phyloP scores from a whole-genome alignment of 2,113 vertebrate species.

The Xerus inauris region DNA sequence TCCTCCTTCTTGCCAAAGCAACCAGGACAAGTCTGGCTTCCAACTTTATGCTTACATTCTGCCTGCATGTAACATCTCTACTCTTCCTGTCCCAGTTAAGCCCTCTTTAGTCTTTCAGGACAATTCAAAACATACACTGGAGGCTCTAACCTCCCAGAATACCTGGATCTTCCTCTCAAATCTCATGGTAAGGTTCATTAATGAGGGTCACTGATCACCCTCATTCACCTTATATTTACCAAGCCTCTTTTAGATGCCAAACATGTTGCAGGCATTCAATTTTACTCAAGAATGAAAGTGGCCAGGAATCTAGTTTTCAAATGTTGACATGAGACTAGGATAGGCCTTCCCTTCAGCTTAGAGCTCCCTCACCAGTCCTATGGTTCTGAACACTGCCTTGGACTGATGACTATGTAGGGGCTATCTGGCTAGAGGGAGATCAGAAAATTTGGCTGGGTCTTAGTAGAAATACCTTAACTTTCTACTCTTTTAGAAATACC shows the following conservation, averaged over 20 bases:
- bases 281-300: neutral
- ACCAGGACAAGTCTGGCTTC: neutral
- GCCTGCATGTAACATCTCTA: neutral
- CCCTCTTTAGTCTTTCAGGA: neutral
- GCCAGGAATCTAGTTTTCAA: neutral
- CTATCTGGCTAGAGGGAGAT: neutral
- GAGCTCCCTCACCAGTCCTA: neutral
- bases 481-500: neutral
- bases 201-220: neutral
- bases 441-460: neutral
- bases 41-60: neutral
- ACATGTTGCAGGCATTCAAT: neutral
- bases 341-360: neutral
- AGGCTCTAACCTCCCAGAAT: neutral
- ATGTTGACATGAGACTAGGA: neutral
- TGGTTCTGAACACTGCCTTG: neutral
- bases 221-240: neutral
- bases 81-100: neutral
- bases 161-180: neutral
- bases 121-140: neutral
- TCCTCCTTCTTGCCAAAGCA: neutral
- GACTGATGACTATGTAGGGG: neutral
- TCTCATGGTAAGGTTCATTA: neutral
- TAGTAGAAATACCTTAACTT: neutral
- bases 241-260: neutral